Conservation (phyloP, 2,113 vertebrate genomes). For the Brachyhypopomus gauderio region DNA sequence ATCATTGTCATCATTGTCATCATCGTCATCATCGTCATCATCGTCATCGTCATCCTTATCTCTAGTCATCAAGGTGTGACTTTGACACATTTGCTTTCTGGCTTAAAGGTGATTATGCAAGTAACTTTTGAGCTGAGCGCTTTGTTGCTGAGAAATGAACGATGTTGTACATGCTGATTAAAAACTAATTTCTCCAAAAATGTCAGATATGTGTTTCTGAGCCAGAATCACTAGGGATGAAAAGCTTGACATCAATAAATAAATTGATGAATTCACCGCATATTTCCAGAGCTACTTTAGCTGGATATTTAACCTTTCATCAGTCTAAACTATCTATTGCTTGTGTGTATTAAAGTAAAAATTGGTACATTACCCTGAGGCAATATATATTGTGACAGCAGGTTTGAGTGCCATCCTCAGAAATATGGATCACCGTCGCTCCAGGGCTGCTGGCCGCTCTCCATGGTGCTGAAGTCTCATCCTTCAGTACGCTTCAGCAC, state of each 20-base stretch:
- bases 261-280: not conserved
- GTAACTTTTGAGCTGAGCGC: not conserved
- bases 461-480: too few relatives aligned
- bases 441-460: too few relatives aligned
- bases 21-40: too few relatives aligned
- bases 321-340: too few relatives aligned
- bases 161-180: not conserved
- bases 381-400: too few relatives aligned
- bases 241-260: not conserved
- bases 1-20: too few relatives aligned
- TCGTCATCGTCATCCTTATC: not conserved
- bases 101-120: not conserved
- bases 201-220: not conserved
- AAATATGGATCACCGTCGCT: too few relatives aligned
- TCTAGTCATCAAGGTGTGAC: not conserved
- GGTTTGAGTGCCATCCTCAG: too few relatives aligned
- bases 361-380: too few relatives aligned
- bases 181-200: not conserved
- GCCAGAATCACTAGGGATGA: not conserved
- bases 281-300: not conserved
- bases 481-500: too few relatives aligned
- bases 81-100: not conserved
- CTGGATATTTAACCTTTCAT: too few relatives aligned
- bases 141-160: not conserved
- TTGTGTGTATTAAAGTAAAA: too few relatives aligned